phyloP scores from a whole-genome alignment of 2,888 invertebrate species.

The Sphecodes monilicornis region DNA sequence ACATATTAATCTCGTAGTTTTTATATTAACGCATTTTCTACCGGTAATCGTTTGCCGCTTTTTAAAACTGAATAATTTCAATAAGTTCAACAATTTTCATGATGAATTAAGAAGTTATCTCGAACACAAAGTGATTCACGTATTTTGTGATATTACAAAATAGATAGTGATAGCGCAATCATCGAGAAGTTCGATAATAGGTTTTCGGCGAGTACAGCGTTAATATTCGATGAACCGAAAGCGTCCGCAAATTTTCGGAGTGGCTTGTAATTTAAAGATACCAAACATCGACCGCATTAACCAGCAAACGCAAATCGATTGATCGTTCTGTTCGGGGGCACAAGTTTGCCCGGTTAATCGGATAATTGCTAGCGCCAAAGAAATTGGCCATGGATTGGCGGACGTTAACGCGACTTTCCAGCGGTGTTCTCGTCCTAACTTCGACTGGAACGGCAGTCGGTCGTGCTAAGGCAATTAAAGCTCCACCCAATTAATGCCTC shows the following conservation, averaged over 20 bases:
- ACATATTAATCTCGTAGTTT: too few species aligned
- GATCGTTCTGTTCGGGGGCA: not conserved
- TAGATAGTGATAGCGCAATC: too few species aligned
- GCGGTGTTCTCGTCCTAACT: constrained; percentile 67
- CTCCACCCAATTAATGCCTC: constrained; percentile 81
- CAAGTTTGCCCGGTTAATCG: constrained; percentile 47
- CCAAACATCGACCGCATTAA: not conserved
- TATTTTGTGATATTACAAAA: too few species aligned
- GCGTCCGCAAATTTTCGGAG: not conserved
- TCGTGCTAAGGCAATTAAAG: constrained; percentile 81
- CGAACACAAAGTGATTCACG: not conserved
- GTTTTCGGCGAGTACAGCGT: not conserved
- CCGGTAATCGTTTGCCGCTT: not conserved
- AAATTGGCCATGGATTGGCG: constrained; percentile 44
- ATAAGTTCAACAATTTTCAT: not conserved
- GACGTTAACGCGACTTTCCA: constrained; percentile 52
- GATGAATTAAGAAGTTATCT: not conserved
- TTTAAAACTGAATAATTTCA: not conserved
- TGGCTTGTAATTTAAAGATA: not conserved
- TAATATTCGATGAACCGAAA: not conserved
- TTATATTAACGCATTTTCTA: not conserved
- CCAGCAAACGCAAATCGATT: not conserved
- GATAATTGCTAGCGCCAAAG: constrained; percentile 41
- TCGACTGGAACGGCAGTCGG: constrained; percentile 80
- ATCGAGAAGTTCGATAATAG: not conserved